Percentiles rank a stretch among this genome's conserved stretches.
Evolutionary conservation across 2,888 invertebrate species (phyloP).

Genomic region (Agrenia bidenticulata): DNA sequence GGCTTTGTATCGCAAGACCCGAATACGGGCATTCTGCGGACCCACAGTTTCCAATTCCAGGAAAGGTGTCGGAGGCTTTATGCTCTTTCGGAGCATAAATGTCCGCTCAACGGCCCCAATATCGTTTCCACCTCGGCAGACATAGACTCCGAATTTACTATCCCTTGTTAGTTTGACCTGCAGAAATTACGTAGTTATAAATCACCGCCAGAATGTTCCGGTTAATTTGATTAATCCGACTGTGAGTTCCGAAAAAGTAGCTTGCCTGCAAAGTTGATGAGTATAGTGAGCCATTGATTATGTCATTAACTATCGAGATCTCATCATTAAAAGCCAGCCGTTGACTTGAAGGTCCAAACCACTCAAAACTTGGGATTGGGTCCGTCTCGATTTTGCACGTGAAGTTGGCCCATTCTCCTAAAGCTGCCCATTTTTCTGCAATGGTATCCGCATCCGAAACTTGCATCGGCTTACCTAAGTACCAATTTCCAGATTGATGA

Average conservation of each 20-base stretch:
- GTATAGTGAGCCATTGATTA: slow-evolving; percentile 28
- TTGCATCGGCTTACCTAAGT: slow-evolving; percentile 33
- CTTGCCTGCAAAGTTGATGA: slow-evolving; percentile 28
- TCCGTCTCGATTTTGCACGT: slow-evolving; percentile 43
- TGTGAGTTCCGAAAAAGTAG: not conserved
- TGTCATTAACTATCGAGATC: slow-evolving; percentile 32
- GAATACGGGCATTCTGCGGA: slow-evolving; percentile 31
- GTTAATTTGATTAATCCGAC: no score
- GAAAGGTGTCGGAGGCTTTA: slow-evolving; percentile 37
- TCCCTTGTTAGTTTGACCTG: slow-evolving; percentile 29
- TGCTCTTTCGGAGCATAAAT: slow-evolving; percentile 32
- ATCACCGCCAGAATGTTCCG: no score
- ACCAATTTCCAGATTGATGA: no score
- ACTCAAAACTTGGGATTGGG: slow-evolving; percentile 38
- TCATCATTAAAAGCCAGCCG: slow-evolving; percentile 33
- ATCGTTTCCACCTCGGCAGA: slow-evolving; percentile 36
- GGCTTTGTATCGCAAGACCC: slow-evolving; percentile 33
- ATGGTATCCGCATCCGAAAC: slow-evolving; percentile 31
- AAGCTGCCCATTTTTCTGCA: slow-evolving; percentile 33
- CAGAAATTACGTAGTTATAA: not conserved
- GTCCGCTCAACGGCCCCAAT: slow-evolving; percentile 31
- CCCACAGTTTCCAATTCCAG: slow-evolving; percentile 38
- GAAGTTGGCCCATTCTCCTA: slow-evolving; percentile 39
- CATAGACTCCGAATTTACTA: slow-evolving; percentile 36
- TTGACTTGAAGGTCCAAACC: slow-evolving; percentile 32